A percentile compares a stretch with the other conserved stretches of the same genome.
Conservation (phyloP, 2,797 vertebrate species). For the Myotis findleyi region DNA sequence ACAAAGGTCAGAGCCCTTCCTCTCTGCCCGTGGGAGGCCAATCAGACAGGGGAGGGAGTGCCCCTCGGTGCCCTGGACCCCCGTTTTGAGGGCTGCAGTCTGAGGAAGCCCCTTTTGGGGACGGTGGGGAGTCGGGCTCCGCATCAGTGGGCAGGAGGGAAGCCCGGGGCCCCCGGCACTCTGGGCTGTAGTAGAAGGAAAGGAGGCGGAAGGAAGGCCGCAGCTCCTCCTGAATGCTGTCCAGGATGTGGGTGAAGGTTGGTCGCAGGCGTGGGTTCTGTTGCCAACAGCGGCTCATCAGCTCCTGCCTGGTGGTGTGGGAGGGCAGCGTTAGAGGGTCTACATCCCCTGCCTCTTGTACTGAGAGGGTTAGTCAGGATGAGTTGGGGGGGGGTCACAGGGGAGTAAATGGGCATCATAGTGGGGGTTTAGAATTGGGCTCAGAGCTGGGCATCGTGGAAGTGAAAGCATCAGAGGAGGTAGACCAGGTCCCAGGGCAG, state of each 20-base stretch:
- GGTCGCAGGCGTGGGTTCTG: constrained; percentile 88
- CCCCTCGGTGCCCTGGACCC: constrained; percentile 60
- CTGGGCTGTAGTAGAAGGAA: constrained; percentile 87
- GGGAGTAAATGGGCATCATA: not conserved
- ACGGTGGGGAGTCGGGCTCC: constrained; percentile 37
- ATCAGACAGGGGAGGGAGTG: not conserved
- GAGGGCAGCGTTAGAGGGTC: not conserved
- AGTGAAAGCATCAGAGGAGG: not conserved
- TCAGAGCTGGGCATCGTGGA: not conserved
- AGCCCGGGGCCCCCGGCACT: constrained; percentile 52
- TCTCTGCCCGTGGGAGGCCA: not conserved
- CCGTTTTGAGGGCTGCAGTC: constrained; percentile 79
- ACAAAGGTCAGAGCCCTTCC: not conserved
- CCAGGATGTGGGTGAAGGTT: constrained; percentile 87
- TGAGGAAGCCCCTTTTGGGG: not conserved
- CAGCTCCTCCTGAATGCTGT: constrained; percentile 86
- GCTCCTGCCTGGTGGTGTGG: constrained; percentile 82
- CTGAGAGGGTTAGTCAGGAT: not conserved
- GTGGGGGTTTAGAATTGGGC: not conserved
- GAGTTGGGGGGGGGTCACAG: not conserved
- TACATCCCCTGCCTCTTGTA: not conserved
- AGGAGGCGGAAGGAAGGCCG: constrained; percentile 83
- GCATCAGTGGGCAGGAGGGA: constrained; percentile 29
- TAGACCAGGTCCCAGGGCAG: not conserved
- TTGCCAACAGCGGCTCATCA: constrained; percentile 90